These are phyloP conservation scores for Drosophila nigritarsus DNA, from an alignment of 2,888 invertebrate genomes.

Conservation along the genomic window DNA sequence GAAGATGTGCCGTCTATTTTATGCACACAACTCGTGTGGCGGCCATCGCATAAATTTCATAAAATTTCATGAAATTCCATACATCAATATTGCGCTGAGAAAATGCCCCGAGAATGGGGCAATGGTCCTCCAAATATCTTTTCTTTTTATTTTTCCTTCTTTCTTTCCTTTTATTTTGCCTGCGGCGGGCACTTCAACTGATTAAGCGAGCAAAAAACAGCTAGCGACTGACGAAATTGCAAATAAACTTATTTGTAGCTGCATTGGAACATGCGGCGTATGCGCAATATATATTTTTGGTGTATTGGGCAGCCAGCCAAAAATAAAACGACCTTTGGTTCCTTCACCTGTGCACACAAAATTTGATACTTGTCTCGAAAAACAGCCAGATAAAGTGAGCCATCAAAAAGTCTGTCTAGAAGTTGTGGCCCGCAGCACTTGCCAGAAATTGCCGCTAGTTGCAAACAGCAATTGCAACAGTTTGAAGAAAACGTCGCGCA, in stretches of 20 bases:
- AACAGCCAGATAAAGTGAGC: constrained; percentile 36
- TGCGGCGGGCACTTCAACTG: constrained; percentile 39
- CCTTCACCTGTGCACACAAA: constrained; percentile 20
- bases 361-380: constrained; percentile 33
- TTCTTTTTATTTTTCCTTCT: not conserved
- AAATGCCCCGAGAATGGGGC: constrained; percentile 23
- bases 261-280: constrained; percentile 48
- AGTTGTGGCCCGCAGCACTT: not conserved
- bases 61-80: constrained; percentile 71
- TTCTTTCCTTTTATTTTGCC: not conserved
- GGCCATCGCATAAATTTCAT: constrained; percentile 69
- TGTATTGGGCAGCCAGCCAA: constrained; percentile 22
- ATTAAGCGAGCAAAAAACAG: constrained; percentile 30
- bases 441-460: constrained; percentile 15
- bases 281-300: constrained; percentile 36
- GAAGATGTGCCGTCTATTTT: constrained; percentile 62
- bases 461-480: constrained; percentile 18
- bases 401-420: constrained; percentile 35
- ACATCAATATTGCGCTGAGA: constrained; percentile 58
- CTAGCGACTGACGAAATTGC: constrained; percentile 19
- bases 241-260: constrained; percentile 49
- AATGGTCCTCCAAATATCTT: constrained; percentile 11
- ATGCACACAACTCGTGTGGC: constrained; percentile 50
- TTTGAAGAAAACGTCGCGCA: constrained; percentile 18
- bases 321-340: not conserved